Conservation (phyloP, 2,113 vertebrate genomes). For the Mola mola region DNA sequence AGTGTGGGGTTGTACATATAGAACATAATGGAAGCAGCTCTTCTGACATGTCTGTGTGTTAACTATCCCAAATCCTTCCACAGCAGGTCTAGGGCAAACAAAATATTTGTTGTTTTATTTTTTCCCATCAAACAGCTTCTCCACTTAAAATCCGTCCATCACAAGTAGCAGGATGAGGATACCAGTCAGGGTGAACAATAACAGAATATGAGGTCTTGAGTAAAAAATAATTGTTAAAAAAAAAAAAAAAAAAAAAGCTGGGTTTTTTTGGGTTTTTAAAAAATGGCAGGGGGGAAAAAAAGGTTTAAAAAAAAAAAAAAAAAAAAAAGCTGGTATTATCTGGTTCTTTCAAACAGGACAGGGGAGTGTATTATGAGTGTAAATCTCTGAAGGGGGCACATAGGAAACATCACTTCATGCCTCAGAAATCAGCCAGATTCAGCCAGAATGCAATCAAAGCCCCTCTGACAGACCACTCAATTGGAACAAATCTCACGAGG, state of each 20-base stretch:
- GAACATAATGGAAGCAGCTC: no score
- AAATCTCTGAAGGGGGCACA: slow-evolving; percentile 59
- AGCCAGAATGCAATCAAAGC: slow-evolving; percentile 76
- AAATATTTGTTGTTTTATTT: background rate
- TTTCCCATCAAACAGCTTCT: background rate
- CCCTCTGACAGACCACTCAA: slow-evolving; percentile 70
- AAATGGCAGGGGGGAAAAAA: slow-evolving; percentile 25
- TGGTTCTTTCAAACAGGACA: slow-evolving; percentile 39
- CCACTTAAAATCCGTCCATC: no score
- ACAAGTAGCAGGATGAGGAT: background rate
- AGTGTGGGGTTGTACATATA: no score
- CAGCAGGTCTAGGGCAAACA: background rate
- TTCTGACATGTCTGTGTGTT: no score
- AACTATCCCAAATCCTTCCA: no score
- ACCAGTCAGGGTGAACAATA: slow-evolving; percentile 39
- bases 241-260: slow-evolving; percentile 26
- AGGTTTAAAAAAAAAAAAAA: background rate
- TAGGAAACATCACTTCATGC: slow-evolving; percentile 64
- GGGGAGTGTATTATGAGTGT: slow-evolving; percentile 44
- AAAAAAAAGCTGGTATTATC: slow-evolving; percentile 55
- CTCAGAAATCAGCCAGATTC: slow-evolving; percentile 69
- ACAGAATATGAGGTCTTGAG: no score
- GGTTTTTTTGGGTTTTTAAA: slow-evolving; percentile 44
- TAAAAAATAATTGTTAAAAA: background rate
- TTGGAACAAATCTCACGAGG: slow-evolving; percentile 77